Evolutionary conservation across 2,888 invertebrate genomes (phyloP), one percentile per base, ranked within the genome.

Genomic region (Lottia scabra): DNA sequence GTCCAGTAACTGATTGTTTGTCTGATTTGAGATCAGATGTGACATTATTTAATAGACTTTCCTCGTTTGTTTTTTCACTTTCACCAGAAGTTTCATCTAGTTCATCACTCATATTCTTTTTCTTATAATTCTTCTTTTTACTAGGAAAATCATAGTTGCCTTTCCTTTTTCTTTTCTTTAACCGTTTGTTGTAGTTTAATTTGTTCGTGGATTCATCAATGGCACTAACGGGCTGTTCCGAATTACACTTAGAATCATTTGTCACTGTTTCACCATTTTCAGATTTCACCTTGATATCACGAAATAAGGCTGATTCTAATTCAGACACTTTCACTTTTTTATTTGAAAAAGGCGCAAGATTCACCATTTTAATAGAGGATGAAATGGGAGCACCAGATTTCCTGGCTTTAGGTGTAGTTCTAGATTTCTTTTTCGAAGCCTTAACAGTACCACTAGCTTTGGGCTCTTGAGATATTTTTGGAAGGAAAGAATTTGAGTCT

Each of bases 21-120:
- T 77, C 12, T 62, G 23, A 65, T 67, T 68, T 66, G 73, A 77
- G 67, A 75, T 80, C 63, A 62, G 71, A 3, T 76, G 75, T 27
- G 78, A 76, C 56, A 78, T 75, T 63, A 74, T 75, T 63, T 80
- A 78, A 8, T 72, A 75, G 1, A 72, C 74, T 19, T 72, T 72
- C 45, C 70, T 71, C 44, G 70, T 66, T 44, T 69, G 73, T 44
- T 74, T 77, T 63, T 75, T 73, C 16, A 67, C 67, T 43, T 75
- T 70, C 46, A 67, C n/a, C 56, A 64, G n/a, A 30, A 56, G 26
- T 67, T 45, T 69, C n/a, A 1, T 69, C 68, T n/a, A 45, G 15
- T 19, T 19, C 68, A 45, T 63, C 68, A 15, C 68, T 63, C 62
- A 62, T 69, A 27, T 69, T 69, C 68, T 63, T 69, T 15, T 63